Evolutionary conservation across 1,140 invertebrate species (phyloP), one percentile per base, ranked within the genome.

Genomic region (Asbolus verrucosus): DNA sequence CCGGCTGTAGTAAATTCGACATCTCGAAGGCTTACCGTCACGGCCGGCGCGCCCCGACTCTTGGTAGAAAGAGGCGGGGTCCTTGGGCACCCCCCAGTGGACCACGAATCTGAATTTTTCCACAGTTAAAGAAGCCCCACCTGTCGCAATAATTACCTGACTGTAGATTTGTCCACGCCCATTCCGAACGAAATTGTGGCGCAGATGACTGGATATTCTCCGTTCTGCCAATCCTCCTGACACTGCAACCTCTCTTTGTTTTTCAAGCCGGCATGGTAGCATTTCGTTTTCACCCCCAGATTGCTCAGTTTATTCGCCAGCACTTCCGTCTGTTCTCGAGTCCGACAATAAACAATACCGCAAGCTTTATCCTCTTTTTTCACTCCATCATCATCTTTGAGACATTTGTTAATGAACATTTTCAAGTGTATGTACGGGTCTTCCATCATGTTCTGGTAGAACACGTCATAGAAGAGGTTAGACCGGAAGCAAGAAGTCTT

Each of bases 181-280:
- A 99, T 98, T 18, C 97, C 97, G 85, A 98, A 98, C 69, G 96
- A 97, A 39, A 97, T 91, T 0, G 95, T 97, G 0, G 95, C 95
- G 61, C 94, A 92, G 69, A 97, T 92, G 38, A 95, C 92, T 72
- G 94, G 85, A 71, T 88, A 85, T 65, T 87, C 86, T n/a, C 94
- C 94, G 36, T 83, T 83, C 61, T 93, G 91, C 91, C 94, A 95
- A 60, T 87, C 84, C 76, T 93, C 88, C 81, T 96, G 94, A 31
- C 89, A 86, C 46, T 84, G 81, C 54, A 89, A 87, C 67, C 89
- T 85, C 67, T 89, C 87, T 5, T 83, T 81, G 24, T 83, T 83
- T 75, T 89, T 91, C 16, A 92, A 81, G 21, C 90, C 90, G 70
- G 90, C 90, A 84, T 95, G 92, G 83, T 94, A 94, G 36, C 91